Conservation (phyloP, 2,888 invertebrate species). For the Timema cristinae region DNA sequence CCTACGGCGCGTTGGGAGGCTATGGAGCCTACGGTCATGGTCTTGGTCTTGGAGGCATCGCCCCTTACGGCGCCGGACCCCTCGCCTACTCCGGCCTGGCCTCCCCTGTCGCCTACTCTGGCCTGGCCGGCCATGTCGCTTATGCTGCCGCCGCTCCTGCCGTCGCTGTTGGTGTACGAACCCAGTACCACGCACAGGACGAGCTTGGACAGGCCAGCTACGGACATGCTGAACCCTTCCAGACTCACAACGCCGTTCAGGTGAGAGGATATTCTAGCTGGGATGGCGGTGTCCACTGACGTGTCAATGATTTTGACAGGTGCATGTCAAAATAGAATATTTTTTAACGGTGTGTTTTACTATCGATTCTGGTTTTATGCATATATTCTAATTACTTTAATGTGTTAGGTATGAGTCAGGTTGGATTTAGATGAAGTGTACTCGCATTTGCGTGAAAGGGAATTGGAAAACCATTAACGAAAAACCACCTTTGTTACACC, state of each 20-base stretch:
- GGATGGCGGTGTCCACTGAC: too few species aligned
- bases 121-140: constrained; percentile 17
- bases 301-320: too few species aligned
- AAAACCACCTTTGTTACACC: too few species aligned
- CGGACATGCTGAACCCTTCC: constrained; percentile 35
- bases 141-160: constrained; percentile 19
- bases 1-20: constrained; percentile 15
- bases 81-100: constrained; percentile 28
- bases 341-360: too few species aligned
- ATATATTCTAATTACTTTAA: too few species aligned
- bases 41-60: constrained; percentile 14
- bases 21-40: not conserved
- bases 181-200: constrained; percentile 35
- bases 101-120: not conserved
- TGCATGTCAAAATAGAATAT: too few species aligned
- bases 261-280: not conserved
- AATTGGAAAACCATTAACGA: too few species aligned
- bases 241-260: constrained; percentile 35
- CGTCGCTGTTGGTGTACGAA: constrained; percentile 18
- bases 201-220: constrained; percentile 38
- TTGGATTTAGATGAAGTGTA: too few species aligned
- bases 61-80: constrained; percentile 1
- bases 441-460: too few species aligned
- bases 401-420: too few species aligned
- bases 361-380: too few species aligned